A percentile compares a stretch with the other conserved stretches of the same genome.
phyloP scores from a whole-genome alignment of 2,797 vertebrate genomes.

The Uromys caudimaculatus region DNA sequence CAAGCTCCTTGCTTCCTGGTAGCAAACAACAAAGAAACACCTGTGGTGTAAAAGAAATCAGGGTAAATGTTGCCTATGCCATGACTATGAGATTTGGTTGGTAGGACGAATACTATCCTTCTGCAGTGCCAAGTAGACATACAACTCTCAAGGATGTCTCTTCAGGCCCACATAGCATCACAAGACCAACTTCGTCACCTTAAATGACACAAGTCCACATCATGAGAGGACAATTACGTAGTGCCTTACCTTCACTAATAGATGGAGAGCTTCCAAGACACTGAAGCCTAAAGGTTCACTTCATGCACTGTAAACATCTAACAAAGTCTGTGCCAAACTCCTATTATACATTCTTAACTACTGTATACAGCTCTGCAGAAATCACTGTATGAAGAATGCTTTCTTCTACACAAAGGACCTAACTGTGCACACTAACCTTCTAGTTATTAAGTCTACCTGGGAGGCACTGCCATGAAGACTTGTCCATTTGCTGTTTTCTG shows the following conservation, averaged over 20 bases:
- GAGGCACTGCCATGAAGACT: not conserved
- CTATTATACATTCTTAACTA: not conserved
- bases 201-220: not conserved
- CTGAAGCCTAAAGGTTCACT: conserved; percentile 10
- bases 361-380: not conserved
- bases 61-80: not conserved
- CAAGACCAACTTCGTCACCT: not conserved
- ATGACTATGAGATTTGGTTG: not conserved
- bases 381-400: conserved; percentile 1
- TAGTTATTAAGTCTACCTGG: conserved; percentile 9
- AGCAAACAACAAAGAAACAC: not conserved
- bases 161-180: not conserved
- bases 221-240: not conserved
- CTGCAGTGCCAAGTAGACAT: not conserved
- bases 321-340: conserved; percentile 29
- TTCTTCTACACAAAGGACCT: conserved; percentile 9
- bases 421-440: not conserved
- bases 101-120: not conserved
- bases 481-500: conserved; percentile 15
- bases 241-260: conserved; percentile 67
- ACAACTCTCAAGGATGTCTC: not conserved
- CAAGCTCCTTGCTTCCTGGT: not conserved
- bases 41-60: not conserved
- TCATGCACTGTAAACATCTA: not conserved
- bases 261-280: not conserved